Base-by-base conservation (phyloP, 2,888 invertebrate species). In the Eupithecia centaureata region DNA sequence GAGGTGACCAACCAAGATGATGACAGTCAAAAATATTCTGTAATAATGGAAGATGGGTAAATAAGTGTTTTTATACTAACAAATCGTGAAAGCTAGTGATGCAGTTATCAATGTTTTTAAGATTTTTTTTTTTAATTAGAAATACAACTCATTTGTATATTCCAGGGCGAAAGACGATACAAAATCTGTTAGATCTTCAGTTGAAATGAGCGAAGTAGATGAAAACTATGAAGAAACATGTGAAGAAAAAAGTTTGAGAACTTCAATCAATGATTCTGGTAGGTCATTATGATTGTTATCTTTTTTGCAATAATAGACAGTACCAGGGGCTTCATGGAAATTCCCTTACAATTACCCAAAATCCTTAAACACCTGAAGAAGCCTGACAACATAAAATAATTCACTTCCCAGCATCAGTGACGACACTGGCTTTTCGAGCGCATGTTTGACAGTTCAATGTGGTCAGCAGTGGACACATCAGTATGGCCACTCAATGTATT, bases 1-100 rank as follows among this genome's bases (percentile, higher is more conserved):
- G 80, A 81, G 59, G 68, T 81, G 42, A 62, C 77, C 1, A 68
- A 73, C 28, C 27, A 61, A 69, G 57, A 63, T 58, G 32, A 69
- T 62, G 32, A 71, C 65, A 63, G 65, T 18, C 61, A 33, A 10
- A 70, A 52, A 28, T 65, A 57, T 12, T 59, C 56, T 47, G 25
- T 42, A 30, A 7, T 68, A 54, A 25, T 60, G 25, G 66, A 70
- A 58, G 67, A 66, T 7, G 58, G 30, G 67, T 67, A 54, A 65
- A 15, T 61, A 22, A 18, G 5, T 38, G 10, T n/a, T n/a, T n/a
- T n/a, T n/a, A n/a, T n/a, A n/a, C n/a, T n/a, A n/a, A n/a, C n/a
- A n/a, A n/a, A n/a, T n/a, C n/a, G n/a, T n/a, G n/a, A n/a, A n/a
- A n/a, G 30, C 30, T 30, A 30, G 30, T 30, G 3, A 30, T 30